Base-by-base conservation (phyloP, 2,797 vertebrate genomes). In the Clarias pachynema region DNA sequence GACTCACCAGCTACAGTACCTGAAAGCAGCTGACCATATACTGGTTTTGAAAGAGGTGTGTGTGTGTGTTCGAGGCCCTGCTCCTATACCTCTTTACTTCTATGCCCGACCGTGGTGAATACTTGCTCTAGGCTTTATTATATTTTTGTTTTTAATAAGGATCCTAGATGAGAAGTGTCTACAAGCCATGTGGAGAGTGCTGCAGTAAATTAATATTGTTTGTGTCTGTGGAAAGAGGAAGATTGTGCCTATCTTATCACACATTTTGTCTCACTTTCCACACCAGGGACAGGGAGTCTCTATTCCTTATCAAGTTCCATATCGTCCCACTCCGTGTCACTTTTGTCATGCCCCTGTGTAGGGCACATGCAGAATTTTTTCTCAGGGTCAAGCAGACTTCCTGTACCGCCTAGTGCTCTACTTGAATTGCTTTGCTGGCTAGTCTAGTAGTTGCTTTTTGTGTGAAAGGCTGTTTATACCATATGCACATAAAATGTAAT, bases 1-100 rank as follows among this genome's bases (percentile, higher is more conserved):
- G 62, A 99, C 98, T 73, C 98, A 99, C 86, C 98, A 99, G 84
- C 91, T 99, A 59, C 98, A 99, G 31, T 99, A 96, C 92, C 95
- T 99, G 37, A 96, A 93, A 90, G 95, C 96, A 86, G 97, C 96
- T 37, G 96, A 95, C 93, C 95, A 97, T 88, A 99, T 99, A 88
- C 84, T 99, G 22, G 97, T 99, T 91, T 83, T 99, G 72, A 99
- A 98, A 93, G 97, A 97, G 92, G 98, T 99, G 92, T 88, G 44
- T 49, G 44, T 10, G 1, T 12, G 44, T 49, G 40, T 68, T 78
- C 1, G 5, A 4, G 6, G 57, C 15, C 15, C 34, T 18, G 5
- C 20, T 53, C 37, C 5, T 40, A 18, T n/a, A 31, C 37, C 16
- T 74, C 57, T 65, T 74, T 63, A 9, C 2, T 34, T 22, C 49